Base-by-base conservation (phyloP, 2,113 vertebrate species). In the Poecile atricapillus region DNA sequence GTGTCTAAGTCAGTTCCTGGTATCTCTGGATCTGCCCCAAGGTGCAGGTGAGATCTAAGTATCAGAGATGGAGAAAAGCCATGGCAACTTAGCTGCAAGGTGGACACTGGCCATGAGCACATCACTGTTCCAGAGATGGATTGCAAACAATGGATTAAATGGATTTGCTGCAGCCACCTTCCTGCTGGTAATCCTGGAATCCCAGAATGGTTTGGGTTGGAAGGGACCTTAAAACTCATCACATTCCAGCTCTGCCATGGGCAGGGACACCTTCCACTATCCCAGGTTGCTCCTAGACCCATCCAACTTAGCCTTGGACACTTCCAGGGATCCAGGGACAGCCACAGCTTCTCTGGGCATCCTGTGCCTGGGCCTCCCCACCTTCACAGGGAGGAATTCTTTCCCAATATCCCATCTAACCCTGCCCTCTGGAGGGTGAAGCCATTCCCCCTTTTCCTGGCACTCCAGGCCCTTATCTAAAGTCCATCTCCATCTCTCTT, bases 211-310 rank as follows among this genome's bases (percentile, higher is more conserved):
- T 30, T 75, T 75, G 53, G 11, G 13, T 19, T 68, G 46, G 62
- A 60, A 52, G 10, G 11, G 16, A 35, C 17, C 47, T 46, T 24
- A 52, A 65, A 43, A 43, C 43, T 43, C 43, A 43, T 43, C 43
- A 43, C 5, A 43, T 15, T 43, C 43, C 43, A 43, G 15, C 15
- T 16, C 43, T 43, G 43, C 43, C 53, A 24, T n/a, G 23, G 13
- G 6, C 33, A 60, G 60, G 33, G 60, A 39, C 60, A 24, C n/a
- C 19, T 75, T 7, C 20, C 50, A 49, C 62, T 19, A 0, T 0
- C 6, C 28, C n/a, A 60, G 5, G 14, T 0, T n/a, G 16, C 53
- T 53, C 53, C 60, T 8, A 65, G 44, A 2, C 15, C 33, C 1
- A 2, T 60, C 46, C 49, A 49, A 0, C 16, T 49, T 27, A n/a